phyloP scores from a whole-genome alignment of 2,888 invertebrate species.

The Drosophila subsilvestris region DNA sequence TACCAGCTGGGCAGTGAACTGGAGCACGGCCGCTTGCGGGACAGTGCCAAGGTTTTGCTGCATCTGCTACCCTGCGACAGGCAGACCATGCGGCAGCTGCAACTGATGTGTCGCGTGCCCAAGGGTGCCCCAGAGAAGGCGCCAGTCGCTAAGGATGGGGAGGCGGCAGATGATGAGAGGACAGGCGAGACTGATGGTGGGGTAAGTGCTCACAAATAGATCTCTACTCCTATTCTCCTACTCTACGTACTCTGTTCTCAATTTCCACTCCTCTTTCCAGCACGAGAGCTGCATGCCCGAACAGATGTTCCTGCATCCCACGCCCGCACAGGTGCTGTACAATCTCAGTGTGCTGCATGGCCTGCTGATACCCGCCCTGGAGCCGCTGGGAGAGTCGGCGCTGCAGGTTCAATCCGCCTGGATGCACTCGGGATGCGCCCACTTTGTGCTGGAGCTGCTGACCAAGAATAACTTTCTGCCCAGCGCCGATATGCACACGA shows the following conservation, averaged over 20 bases:
- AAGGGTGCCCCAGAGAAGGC: slow-evolving; percentile 38
- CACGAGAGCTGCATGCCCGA: slow-evolving; percentile 85
- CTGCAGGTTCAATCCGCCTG: slow-evolving; percentile 87
- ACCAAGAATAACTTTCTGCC: slow-evolving; percentile 94
- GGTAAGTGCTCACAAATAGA: slow-evolving; percentile 54
- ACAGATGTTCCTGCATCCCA: slow-evolving; percentile 88
- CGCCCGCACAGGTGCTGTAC: slow-evolving; percentile 90
- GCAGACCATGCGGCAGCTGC: slow-evolving; percentile 84
- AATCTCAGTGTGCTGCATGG: slow-evolving; percentile 93
- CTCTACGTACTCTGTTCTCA: slow-evolving; percentile 5
- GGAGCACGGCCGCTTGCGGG: slow-evolving; percentile 91
- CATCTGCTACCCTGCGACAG: slow-evolving; percentile 84
- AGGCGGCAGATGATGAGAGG: slow-evolving; percentile 57
- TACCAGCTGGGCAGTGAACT: slow-evolving; percentile 94
- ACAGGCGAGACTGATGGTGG: slow-evolving; percentile 17
- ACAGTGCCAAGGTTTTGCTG: slow-evolving; percentile 86
- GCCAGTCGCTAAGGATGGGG: slow-evolving; percentile 16
- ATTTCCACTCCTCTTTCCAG: slow-evolving; percentile 2
- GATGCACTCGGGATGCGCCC: slow-evolving; percentile 86
- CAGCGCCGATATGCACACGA: slow-evolving; percentile 90
- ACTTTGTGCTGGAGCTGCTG: slow-evolving; percentile 90
- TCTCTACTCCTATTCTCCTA: background rate
- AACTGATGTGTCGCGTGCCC: slow-evolving; percentile 82
- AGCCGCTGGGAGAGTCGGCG: slow-evolving; percentile 89
- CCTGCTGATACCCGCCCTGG: slow-evolving; percentile 95